A percentile compares a stretch with the other conserved stretches of the same genome.
Conservation (phyloP, 2,113 vertebrate genomes). For the Serilophus lunatus region DNA sequence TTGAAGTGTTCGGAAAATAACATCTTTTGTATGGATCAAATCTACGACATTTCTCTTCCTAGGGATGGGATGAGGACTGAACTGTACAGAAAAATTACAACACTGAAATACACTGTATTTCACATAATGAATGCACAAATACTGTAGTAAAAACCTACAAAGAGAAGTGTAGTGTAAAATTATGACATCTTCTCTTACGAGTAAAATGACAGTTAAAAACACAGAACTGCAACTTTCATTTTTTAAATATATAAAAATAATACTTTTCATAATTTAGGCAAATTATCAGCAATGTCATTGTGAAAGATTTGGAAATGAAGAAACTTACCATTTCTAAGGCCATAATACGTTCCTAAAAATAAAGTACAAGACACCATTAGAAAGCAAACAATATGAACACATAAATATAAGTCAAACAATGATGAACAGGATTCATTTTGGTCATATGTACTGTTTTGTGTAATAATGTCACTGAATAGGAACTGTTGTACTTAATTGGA, state of each 20-base stretch:
- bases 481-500: not conserved
- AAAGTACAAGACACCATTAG: constrained; percentile 62
- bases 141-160: not conserved
- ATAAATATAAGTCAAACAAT: not conserved
- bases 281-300: not conserved
- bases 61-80: not conserved
- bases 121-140: not conserved
- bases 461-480: not conserved
- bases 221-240: not conserved
- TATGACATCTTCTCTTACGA: not conserved
- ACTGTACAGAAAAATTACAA: not conserved
- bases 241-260: not conserved
- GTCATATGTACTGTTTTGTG: not conserved
- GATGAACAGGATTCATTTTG: not conserved
- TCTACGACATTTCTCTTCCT: not conserved
- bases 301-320: not conserved
- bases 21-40: not conserved
- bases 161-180: not conserved
- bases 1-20: not conserved
- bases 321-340: constrained; percentile 77
- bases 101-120: not conserved
- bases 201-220: not conserved
- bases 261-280: not conserved
- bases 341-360: constrained; percentile 75
- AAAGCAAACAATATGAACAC: constrained; percentile 12